Conservation (phyloP, 2,797 vertebrate genomes). For the Hyperoplus lanceolatus region DNA sequence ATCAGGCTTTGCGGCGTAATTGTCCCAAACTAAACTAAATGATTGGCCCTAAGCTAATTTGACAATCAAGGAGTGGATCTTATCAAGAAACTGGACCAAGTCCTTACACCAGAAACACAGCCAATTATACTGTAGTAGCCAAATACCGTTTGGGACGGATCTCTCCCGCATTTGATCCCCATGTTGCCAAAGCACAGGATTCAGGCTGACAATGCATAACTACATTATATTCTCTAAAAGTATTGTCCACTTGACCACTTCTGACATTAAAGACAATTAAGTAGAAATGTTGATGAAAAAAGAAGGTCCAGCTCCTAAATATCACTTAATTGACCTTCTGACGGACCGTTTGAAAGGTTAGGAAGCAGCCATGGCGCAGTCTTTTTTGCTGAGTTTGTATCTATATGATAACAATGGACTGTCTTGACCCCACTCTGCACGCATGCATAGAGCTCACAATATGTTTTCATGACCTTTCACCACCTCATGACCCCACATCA, state of each 20-base stretch:
- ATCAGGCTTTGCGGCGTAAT: background rate
- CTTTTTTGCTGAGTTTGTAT: slow-evolving; percentile 6
- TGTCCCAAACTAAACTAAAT: background rate
- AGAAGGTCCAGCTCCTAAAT: background rate
- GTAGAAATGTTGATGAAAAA: background rate
- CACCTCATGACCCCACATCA: slow-evolving; percentile 13
- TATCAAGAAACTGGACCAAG: background rate
- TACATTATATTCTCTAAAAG: background rate
- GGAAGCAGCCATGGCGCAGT: slow-evolving; percentile 3
- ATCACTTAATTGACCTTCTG: background rate
- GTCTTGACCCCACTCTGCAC: slow-evolving; percentile 14
- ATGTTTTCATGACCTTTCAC: slow-evolving; percentile 34
- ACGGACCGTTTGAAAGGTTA: background rate
- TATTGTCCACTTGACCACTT: background rate
- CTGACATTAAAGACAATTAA: background rate
- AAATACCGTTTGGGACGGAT: background rate
- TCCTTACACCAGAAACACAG: background rate
- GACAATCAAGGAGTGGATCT: background rate
- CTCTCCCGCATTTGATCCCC: background rate
- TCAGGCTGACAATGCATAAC: background rate
- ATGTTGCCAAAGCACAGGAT: background rate
- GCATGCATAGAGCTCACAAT: background rate
- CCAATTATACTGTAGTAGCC: background rate
- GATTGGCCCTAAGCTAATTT: background rate
- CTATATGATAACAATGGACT: slow-evolving; percentile 3